Percentiles rank a stretch among this genome's conserved stretches.
Conservation (phyloP, 23 tunicate species). For the Clavelina lepadiformis region DNA sequence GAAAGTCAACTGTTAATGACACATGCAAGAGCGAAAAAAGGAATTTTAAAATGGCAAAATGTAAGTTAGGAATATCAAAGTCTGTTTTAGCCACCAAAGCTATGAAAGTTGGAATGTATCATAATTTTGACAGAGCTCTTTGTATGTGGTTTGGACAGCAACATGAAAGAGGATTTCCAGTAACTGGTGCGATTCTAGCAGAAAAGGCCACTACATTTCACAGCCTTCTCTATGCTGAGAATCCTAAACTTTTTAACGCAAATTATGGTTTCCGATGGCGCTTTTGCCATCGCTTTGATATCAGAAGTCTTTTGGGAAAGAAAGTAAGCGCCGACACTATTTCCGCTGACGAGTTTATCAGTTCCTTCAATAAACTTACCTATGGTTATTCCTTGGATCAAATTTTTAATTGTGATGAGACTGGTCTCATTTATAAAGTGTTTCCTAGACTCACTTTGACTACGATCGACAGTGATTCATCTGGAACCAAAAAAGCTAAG, state of each 20-base stretch:
- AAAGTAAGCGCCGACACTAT: conserved; percentile 1
- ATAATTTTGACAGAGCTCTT: conserved; percentile 6
- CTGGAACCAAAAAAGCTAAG: conserved; percentile 6
- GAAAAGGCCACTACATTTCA: conserved; percentile 13
- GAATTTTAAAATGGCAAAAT: background rate
- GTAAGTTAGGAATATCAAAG: background rate
- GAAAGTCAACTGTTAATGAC: conserved; percentile 14
- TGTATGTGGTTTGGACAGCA: too few relatives aligned
- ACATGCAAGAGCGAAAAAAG: conserved; percentile 4
- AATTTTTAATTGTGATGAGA: background rate
- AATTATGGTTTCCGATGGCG: conserved; percentile 7
- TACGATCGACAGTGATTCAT: conserved; percentile 10
- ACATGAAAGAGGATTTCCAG: too few relatives aligned
- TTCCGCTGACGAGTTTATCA: background rate
- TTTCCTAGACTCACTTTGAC: conserved; percentile 3
- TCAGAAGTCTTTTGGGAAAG: conserved; percentile 3
- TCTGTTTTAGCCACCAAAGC: background rate
- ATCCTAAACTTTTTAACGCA: conserved; percentile 9
- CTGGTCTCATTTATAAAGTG: background rate
- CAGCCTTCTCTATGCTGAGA: conserved; percentile 1
- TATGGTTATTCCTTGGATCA: background rate
- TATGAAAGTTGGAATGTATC: background rate
- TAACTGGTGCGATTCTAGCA: conserved; percentile 5
- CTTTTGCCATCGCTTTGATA: conserved; percentile 1
- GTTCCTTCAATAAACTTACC: background rate